A percentile compares a stretch with the other conserved stretches of the same genome.
These are phyloP conservation scores for Platalea minor DNA, from an alignment of 2,797 vertebrate species.

Conservation along the genomic window DNA sequence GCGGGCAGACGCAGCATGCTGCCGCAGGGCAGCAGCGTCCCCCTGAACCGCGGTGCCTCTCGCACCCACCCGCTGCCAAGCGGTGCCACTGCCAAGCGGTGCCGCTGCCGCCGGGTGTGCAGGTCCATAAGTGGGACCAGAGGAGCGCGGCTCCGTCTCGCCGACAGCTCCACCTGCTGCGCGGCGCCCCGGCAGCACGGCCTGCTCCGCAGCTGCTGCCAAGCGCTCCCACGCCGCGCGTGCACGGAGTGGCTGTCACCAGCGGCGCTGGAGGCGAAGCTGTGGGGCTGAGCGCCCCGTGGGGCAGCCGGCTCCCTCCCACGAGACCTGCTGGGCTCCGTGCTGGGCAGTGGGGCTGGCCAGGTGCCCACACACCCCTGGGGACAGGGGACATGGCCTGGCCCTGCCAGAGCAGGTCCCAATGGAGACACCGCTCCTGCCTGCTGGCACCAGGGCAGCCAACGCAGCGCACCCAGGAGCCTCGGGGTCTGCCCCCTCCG, in stretches of 20 bases:
- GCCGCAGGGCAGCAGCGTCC: neutral
- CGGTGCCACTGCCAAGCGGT: rapidly evolving
- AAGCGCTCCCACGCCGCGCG: neutral
- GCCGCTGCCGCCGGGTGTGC: neutral
- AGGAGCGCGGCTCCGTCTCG: neutral
- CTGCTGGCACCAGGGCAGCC: rapidly evolving
- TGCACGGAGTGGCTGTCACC: rapidly evolving
- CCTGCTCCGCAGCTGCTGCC: neutral
- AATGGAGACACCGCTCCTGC: neutral
- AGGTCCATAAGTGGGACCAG: neutral
- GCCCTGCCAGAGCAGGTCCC: neutral
- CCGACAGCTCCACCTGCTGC: neutral
- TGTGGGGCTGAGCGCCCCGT: neutral
- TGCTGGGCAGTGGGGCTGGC: neutral
- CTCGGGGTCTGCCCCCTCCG: neutral
- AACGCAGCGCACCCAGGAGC: rapidly evolving
- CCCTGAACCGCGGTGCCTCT: too few species aligned
- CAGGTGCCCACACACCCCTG: rapidly evolving
- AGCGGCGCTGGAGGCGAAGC: too few species aligned
- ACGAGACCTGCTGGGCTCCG: neutral
- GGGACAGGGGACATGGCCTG: neutral
- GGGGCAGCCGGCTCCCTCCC: neutral
- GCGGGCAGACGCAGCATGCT: rapidly evolving
- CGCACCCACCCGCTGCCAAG: rapidly evolving
- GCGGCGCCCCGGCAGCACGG: neutral